These are phyloP conservation scores for Heliconius ethilla DNA, from an alignment of 2,888 invertebrate species.

Conservation along the genomic window DNA sequence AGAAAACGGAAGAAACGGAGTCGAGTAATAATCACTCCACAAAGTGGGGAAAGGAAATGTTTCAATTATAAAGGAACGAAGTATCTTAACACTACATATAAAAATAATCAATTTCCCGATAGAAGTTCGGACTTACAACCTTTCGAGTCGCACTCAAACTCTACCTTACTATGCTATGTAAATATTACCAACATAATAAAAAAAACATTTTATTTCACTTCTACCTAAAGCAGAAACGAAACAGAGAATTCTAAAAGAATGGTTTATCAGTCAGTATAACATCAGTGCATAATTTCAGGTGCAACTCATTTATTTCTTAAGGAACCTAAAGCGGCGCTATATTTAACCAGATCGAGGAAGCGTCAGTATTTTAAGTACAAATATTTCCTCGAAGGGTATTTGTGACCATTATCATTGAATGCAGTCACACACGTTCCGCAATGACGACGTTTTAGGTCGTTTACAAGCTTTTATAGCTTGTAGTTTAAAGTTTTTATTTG, in stretches of 20 bases:
- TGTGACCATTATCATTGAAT: conserved; percentile 9
- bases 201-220: not conserved
- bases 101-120: too few species aligned
- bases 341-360: conserved; percentile 7
- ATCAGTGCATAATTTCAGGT: conserved; percentile 4
- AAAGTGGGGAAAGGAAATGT: too few species aligned
- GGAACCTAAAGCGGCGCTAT: conserved; percentile 1
- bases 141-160: too few species aligned
- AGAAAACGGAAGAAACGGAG: too few species aligned
- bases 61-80: too few species aligned
- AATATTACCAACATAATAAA: not conserved
- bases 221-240: not conserved
- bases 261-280: not conserved
- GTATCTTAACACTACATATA: too few species aligned
- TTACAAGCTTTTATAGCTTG: conserved; percentile 3
- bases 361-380: conserved; percentile 18
- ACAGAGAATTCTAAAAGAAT: not conserved
- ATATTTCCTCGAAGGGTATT: conserved; percentile 7
- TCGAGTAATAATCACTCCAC: too few species aligned
- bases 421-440: not conserved
- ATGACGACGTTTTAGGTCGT: not conserved
- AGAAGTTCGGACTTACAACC: too few species aligned
- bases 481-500: not conserved
- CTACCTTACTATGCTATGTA: too few species aligned
- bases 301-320: not conserved